Percentiles rank a stretch among this genome's conserved stretches.
Conservation (phyloP, 2,113 vertebrate species). For the Charadrius vociferus region DNA sequence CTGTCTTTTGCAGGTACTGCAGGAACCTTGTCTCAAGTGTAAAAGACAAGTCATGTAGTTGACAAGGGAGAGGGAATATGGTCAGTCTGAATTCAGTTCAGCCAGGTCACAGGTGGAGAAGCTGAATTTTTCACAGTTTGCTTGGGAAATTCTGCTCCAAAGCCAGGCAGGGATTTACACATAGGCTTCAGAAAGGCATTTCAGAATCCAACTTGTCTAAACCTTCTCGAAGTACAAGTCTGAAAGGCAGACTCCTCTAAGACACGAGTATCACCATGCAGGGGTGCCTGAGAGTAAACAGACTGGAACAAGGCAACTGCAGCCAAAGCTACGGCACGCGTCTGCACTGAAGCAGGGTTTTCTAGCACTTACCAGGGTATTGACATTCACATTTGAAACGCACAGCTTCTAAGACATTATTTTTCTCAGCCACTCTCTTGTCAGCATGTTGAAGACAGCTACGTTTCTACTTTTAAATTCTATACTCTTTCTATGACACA, state of each 20-base stretch:
- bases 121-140: neutral
- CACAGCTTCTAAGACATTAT: neutral
- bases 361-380: neutral
- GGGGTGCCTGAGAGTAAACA: neutral
- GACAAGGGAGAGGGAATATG: neutral
- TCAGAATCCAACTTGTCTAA: neutral
- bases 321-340: accelerated
- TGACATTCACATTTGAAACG: neutral
- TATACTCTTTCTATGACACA: neutral
- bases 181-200: neutral
- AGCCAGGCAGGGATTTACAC: neutral
- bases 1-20: neutral
- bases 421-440: neutral
- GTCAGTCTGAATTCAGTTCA: neutral
- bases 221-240: neutral
- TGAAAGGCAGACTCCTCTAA: neutral
- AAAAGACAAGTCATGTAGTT: neutral
- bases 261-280: accelerated
- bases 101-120: neutral
- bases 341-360: neutral
- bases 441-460: neutral
- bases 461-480: neutral
- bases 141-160: neutral
- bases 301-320: neutral
- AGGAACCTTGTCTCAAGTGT: neutral